Percentiles rank a stretch among this genome's conserved stretches.
phyloP scores from a whole-genome alignment of 2,113 vertebrate species.

The Gallinago jamesoni region DNA sequence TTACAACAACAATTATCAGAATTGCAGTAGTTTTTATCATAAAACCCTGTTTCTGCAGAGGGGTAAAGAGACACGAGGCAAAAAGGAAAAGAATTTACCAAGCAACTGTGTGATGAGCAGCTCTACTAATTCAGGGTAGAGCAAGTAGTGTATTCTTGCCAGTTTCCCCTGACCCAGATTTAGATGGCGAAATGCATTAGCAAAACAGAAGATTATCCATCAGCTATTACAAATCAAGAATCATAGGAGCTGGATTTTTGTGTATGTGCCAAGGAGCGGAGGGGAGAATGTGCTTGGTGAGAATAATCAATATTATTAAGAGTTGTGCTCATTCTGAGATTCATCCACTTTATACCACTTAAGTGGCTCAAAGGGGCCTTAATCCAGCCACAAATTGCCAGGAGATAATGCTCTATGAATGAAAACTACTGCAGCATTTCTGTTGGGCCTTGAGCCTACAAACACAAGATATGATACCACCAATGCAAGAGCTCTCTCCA shows the following conservation, averaged over 20 bases:
- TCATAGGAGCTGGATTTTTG: background rate
- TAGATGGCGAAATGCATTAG: background rate
- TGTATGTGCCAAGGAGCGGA: background rate
- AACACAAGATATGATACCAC: rapidly evolving
- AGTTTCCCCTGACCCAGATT: background rate
- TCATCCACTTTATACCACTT: background rate
- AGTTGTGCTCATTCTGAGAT: background rate
- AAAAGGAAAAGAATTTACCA: background rate
- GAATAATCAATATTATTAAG: background rate
- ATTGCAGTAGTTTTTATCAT: background rate
- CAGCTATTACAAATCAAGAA: background rate
- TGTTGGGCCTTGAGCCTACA: background rate
- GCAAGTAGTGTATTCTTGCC: background rate
- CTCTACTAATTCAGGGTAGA: background rate
- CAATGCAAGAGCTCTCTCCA: background rate
- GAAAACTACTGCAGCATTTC: background rate
- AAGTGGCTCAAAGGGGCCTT: background rate
- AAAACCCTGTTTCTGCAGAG: background rate
- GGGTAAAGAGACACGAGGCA: background rate
- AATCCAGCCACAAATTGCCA: background rate
- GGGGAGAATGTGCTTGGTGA: background rate
- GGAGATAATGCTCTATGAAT: background rate
- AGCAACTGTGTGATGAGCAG: background rate
- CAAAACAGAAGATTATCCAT: constrained; percentile 15
- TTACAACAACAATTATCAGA: background rate